Conservation (phyloP, 2,113 vertebrate species). For the Corythaeola cristata region DNA sequence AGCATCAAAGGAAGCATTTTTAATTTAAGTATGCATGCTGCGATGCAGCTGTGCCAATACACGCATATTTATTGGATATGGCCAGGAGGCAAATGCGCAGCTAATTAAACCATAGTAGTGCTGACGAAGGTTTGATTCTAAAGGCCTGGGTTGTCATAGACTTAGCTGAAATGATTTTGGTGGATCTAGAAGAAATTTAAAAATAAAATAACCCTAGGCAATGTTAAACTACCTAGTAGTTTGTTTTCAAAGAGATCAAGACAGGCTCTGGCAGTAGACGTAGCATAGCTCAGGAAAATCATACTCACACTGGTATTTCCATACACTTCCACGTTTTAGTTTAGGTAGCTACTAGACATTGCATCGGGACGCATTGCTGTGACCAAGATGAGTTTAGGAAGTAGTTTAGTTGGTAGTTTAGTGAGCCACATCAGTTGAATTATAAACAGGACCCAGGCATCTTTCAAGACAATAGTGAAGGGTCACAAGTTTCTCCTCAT, state of each 20-base stretch:
- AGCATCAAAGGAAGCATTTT: slow-evolving; percentile 75
- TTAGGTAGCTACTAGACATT: not conserved
- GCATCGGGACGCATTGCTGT: not conserved
- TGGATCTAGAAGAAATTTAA: slow-evolving; percentile 33
- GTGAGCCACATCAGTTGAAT: not conserved
- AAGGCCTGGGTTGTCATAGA: slow-evolving; percentile 4
- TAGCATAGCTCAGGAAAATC: not conserved
- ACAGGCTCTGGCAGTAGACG: not conserved
- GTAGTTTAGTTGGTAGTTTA: not conserved
- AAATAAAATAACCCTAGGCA: slow-evolving; percentile 46
- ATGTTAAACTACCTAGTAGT: not conserved
- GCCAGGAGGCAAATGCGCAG: slow-evolving; percentile 73
- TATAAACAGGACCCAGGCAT: not conserved
- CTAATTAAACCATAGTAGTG: slow-evolving; percentile 72
- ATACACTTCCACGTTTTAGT: not conserved
- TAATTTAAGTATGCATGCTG: slow-evolving; percentile 77
- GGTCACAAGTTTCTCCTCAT: not conserved
- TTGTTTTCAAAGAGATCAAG: not conserved
- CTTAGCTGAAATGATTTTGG: slow-evolving; percentile 21
- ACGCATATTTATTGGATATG: slow-evolving; percentile 78
- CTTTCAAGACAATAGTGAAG: not conserved
- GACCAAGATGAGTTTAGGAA: not conserved
- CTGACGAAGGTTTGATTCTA: slow-evolving; percentile 50
- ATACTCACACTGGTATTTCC: not conserved
- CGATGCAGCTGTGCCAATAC: slow-evolving; percentile 78